Conservation (phyloP, 2,113 vertebrate genomes). For the Struthio camelus region DNA sequence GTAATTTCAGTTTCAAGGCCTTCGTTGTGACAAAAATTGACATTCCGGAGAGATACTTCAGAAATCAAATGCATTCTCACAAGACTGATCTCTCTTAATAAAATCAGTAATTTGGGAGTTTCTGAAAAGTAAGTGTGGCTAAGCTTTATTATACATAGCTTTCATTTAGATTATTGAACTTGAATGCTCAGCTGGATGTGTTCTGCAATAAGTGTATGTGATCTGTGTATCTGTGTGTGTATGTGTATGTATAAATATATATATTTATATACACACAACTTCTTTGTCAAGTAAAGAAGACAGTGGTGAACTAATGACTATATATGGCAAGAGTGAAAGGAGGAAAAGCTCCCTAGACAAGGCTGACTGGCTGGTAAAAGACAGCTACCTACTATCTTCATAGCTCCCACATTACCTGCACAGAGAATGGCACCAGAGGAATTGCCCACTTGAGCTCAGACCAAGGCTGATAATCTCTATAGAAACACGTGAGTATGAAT, state of each 20-base stretch:
- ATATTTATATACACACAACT: neutral
- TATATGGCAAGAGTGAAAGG: neutral
- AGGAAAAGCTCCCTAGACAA: neutral
- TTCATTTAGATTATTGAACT: neutral
- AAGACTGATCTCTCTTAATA: neutral
- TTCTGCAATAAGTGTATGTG: neutral
- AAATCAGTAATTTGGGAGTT: neutral
- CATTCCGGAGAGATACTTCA: neutral
- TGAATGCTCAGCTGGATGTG: neutral
- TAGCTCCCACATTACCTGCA: fast-evolving
- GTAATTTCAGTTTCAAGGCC: neutral
- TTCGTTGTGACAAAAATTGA: neutral
- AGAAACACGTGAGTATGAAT: neutral
- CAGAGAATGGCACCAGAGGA: neutral
- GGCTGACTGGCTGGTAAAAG: neutral
- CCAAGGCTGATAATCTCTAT: neutral
- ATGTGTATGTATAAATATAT: neutral
- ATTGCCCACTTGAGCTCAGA: neutral
- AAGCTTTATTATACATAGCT: neutral
- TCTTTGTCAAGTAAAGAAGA: neutral
- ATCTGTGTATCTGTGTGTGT: neutral
- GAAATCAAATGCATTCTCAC: neutral
- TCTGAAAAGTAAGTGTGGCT: neutral
- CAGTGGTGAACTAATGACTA: neutral
- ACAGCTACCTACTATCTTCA: neutral